Percentiles rank a stretch among this genome's conserved stretches.
phyloP scores from a whole-genome alignment of 2,113 vertebrate species.

The Sebastes fasciatus region DNA sequence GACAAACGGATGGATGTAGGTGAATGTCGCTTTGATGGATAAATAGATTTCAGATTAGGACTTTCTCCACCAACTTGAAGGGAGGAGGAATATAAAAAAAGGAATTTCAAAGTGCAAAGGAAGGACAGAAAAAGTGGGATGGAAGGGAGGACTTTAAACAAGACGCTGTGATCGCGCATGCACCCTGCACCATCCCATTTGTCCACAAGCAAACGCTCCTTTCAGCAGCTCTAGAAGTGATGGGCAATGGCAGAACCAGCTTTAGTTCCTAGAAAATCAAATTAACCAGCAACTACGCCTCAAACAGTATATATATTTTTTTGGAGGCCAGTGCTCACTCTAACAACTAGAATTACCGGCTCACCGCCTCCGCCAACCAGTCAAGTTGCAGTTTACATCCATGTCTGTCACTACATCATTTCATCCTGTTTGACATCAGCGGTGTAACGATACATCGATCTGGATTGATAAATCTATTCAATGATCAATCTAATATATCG shows the following conservation, averaged over 20 bases:
- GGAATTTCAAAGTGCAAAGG: conserved; percentile 12
- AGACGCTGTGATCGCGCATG: conserved; percentile 34
- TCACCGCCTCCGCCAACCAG: too few relatives aligned
- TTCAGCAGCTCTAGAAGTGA: not conserved
- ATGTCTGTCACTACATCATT: too few relatives aligned
- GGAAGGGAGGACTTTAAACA: not conserved
- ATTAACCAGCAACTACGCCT: not conserved
- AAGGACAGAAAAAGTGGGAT: conserved; percentile 18
- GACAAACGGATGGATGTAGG: not conserved
- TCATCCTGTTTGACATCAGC: too few relatives aligned
- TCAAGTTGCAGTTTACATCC: too few relatives aligned
- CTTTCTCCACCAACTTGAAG: not conserved
- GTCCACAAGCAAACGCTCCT: not conserved
- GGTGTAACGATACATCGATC: too few relatives aligned
- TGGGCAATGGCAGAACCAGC: not conserved
- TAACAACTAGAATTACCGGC: too few relatives aligned
- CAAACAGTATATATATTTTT: not conserved
- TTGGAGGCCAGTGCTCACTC: too few relatives aligned
- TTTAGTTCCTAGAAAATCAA: not conserved
- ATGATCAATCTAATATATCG: too few relatives aligned
- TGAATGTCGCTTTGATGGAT: not conserved
- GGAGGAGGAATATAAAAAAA: not conserved
- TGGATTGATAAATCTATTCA: too few relatives aligned
- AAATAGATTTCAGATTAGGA: not conserved
- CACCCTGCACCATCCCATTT: conserved; percentile 24